phyloP scores from a whole-genome alignment of 2,113 vertebrate species.

The Sebastes schlegelii region DNA sequence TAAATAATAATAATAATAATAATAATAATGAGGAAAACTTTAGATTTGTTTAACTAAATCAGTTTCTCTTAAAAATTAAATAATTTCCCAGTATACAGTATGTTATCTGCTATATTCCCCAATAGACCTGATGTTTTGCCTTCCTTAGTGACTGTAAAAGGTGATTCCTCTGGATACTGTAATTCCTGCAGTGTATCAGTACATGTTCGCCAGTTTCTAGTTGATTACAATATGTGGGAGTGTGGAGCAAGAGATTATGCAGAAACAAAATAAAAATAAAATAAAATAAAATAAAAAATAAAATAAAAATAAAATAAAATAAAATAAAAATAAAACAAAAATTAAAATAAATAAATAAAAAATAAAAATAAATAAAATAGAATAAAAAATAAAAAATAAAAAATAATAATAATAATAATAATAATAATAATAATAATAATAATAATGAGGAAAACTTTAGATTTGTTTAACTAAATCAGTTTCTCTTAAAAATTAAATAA shows the following conservation, averaged over 20 bases:
- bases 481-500: neutral
- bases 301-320: neutral
- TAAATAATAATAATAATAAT: neutral
- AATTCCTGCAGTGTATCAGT: too few relatives aligned
- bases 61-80: neutral
- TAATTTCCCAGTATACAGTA: neutral
- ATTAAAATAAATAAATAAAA: neutral
- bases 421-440: too few relatives aligned
- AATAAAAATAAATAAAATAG: neutral
- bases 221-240: too few relatives aligned
- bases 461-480: neutral
- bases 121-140: too few relatives aligned
- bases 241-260: neutral
- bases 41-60: too few relatives aligned
- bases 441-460: neutral
- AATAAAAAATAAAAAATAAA: neutral
- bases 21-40: neutral
- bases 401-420: neutral
- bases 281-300: too few relatives aligned
- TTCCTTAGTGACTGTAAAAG: too few relatives aligned
- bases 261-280: neutral
- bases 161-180: too few relatives aligned
- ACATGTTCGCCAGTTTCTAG: too few relatives aligned
- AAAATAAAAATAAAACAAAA: too few relatives aligned
- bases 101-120: too few relatives aligned